Conservation (phyloP, 2,797 vertebrate species). For the Pempheris klunzingeri region DNA sequence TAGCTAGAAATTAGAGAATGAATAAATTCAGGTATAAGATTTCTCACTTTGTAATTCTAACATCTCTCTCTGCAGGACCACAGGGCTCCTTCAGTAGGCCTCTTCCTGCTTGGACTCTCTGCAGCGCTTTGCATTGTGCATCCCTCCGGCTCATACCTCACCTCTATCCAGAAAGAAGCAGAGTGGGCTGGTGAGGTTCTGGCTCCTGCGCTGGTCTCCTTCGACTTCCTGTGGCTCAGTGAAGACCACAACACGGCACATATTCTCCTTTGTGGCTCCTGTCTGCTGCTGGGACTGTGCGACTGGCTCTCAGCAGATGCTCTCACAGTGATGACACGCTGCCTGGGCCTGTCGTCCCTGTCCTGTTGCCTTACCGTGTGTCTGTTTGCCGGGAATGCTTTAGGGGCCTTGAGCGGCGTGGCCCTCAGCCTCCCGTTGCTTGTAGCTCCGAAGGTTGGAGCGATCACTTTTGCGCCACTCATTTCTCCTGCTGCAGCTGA, state of each 20-base stretch:
- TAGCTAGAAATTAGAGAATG: neutral
- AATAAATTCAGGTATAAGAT: neutral
- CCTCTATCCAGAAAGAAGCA: slow-evolving; percentile 73
- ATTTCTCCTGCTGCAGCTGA: slow-evolving; percentile 59
- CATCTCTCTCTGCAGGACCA: slow-evolving; percentile 76
- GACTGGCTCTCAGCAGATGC: slow-evolving; percentile 82
- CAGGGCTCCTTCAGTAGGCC: slow-evolving; percentile 83
- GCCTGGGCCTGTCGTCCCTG: slow-evolving; percentile 81
- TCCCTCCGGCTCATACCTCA: slow-evolving; percentile 53
- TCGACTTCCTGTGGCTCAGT: slow-evolving; percentile 86
- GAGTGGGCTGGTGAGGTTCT: slow-evolving; percentile 80
- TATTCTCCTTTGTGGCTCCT: slow-evolving; percentile 80
- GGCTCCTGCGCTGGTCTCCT: slow-evolving; percentile 79
- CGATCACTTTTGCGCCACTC: slow-evolving; percentile 45
- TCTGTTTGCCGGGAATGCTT: slow-evolving; percentile 79
- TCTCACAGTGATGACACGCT: slow-evolving; percentile 79
- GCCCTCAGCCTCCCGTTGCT: slow-evolving; percentile 81
- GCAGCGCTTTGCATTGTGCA: slow-evolving; percentile 67
- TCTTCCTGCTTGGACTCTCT: slow-evolving; percentile 81
- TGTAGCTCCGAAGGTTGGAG: slow-evolving; percentile 55
- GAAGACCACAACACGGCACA: slow-evolving; percentile 82
- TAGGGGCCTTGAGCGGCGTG: slow-evolving; percentile 78
- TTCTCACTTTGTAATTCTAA: neutral
- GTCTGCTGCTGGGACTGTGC: slow-evolving; percentile 74
- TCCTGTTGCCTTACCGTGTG: slow-evolving; percentile 85